Evolutionary conservation across 2,113 vertebrate species (phyloP).

Genomic region (Puntigrus tetrazona): DNA sequence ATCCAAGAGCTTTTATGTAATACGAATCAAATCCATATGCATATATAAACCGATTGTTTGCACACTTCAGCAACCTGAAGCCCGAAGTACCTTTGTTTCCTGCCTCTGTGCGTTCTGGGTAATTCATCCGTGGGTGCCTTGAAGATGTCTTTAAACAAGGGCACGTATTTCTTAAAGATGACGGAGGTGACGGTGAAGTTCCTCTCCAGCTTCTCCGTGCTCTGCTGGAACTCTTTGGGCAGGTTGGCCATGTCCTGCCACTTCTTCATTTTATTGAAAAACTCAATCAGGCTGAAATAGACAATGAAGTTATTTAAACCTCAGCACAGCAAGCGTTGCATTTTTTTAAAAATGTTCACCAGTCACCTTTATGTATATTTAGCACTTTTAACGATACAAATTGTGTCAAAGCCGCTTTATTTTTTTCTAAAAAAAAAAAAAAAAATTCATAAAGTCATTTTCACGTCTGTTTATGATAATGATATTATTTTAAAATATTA

Average conservation of each 20-base stretch:
- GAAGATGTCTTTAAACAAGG: slow-evolving; percentile 92
- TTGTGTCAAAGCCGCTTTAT: too few species aligned
- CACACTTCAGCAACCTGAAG: background rate
- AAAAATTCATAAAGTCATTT: too few species aligned
- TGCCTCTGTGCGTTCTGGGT: slow-evolving; percentile 85
- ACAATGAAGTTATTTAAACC: background rate
- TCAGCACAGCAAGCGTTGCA: background rate
- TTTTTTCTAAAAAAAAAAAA: too few species aligned
- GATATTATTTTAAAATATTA: too few species aligned
- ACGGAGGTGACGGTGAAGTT: slow-evolving; percentile 93
- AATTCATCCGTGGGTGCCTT: slow-evolving; percentile 87
- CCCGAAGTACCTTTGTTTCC: slow-evolving; percentile 84
- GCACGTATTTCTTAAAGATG: slow-evolving; percentile 94
- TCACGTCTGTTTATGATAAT: background rate
- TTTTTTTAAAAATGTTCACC: too few species aligned
- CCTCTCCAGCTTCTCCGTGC: slow-evolving; percentile 88
- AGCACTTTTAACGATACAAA: too few species aligned
- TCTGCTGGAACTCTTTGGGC: slow-evolving; percentile 84
- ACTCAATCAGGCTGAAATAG: slow-evolving; percentile 85
- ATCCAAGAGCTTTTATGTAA: background rate
- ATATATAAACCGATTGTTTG: background rate
- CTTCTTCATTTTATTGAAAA: slow-evolving; percentile 97
- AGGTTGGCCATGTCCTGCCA: slow-evolving; percentile 95
- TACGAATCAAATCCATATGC: background rate
- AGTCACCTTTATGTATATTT: too few species aligned